Conservation (phyloP, 1,140 invertebrate species). For the Eueides isabella region DNA sequence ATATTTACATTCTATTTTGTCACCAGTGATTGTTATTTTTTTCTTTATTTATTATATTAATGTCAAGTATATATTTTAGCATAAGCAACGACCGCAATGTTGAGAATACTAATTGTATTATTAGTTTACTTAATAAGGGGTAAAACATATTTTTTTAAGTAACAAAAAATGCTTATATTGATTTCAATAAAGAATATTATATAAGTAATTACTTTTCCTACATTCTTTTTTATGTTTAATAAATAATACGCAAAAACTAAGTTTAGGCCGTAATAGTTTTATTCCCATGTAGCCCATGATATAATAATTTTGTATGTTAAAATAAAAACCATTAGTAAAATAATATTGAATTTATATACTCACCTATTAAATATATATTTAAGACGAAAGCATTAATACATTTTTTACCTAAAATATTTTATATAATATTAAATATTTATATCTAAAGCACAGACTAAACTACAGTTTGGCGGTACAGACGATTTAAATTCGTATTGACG, state of each 20-base stretch:
- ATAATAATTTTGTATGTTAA: not conserved
- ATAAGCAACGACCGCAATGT: too few species aligned
- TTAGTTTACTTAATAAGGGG: not conserved
- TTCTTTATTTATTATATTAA: too few species aligned
- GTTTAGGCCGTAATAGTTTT: not conserved
- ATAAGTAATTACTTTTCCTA: not conserved
- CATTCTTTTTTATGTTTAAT: not conserved
- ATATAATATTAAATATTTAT: constrained; percentile 14
- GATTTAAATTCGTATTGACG: not conserved
- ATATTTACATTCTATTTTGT: too few species aligned
- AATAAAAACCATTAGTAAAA: not conserved
- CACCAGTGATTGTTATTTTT: too few species aligned
- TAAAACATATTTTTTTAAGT: not conserved
- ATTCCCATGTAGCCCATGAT: not conserved
- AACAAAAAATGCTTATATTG: not conserved
- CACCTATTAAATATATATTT: not conserved
- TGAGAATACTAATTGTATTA: not conserved
- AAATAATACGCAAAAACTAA: not conserved
- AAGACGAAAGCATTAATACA: not conserved
- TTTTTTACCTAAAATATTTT: not conserved
- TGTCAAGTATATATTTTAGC: too few species aligned
- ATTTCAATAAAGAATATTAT: not conserved
- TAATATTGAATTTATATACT: not conserved
- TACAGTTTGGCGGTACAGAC: not conserved
- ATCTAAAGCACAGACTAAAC: constrained; percentile 1